Conservation (phyloP, 2,797 vertebrate genomes). For the Propithecus deckenii region DNA sequence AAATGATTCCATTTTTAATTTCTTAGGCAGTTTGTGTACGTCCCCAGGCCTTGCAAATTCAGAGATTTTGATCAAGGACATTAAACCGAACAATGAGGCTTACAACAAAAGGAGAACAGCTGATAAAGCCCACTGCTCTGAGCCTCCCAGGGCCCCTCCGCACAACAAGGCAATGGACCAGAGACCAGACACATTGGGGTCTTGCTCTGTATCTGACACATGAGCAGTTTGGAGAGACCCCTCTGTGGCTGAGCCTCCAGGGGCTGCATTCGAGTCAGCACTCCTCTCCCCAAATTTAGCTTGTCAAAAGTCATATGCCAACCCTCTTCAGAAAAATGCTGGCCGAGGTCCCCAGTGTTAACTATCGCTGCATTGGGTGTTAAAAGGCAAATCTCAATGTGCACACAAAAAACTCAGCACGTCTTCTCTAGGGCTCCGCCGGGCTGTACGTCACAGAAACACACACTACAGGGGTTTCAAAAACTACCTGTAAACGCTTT, state of each 20-base stretch:
- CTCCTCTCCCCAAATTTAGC: background rate
- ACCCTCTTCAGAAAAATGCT: background rate
- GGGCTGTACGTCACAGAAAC: background rate
- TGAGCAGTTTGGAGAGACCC: background rate
- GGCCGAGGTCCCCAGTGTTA: background rate
- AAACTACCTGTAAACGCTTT: background rate
- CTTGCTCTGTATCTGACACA: background rate
- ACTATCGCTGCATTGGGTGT: background rate
- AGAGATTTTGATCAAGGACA: constrained; percentile 64
- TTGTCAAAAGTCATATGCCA: background rate
- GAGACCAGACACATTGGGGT: background rate
- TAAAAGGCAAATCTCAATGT: background rate
- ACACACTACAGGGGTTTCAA: background rate
- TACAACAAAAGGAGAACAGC: constrained; percentile 61
- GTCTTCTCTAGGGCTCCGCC: background rate
- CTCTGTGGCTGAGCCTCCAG: background rate
- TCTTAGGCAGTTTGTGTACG: constrained; percentile 52
- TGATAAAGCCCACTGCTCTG: constrained; percentile 6
- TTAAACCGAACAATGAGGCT: constrained; percentile 68
- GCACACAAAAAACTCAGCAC: background rate
- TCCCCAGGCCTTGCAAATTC: constrained; percentile 66
- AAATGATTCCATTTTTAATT: constrained; percentile 46
- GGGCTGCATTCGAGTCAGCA: background rate
- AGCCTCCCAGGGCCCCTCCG: background rate
- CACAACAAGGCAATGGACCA: constrained; percentile 30